Conservation (phyloP, 2,113 vertebrate genomes). For the Paralichthys olivaceus region DNA sequence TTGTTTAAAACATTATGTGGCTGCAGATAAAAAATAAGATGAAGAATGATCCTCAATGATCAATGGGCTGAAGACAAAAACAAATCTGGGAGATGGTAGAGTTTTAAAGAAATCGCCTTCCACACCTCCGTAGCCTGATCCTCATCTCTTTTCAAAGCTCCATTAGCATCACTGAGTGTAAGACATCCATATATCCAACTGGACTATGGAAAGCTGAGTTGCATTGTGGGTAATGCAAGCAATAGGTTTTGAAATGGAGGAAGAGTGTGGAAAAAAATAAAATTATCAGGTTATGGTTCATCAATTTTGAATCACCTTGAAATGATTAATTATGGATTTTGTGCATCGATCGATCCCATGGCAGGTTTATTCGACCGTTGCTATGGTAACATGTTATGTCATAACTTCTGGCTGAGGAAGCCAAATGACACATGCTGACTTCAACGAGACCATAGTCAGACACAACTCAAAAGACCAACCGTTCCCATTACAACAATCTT, state of each 20-base stretch:
- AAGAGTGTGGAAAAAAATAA: background rate
- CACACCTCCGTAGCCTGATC: too few species aligned
- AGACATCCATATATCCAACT: background rate
- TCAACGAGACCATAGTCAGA: background rate
- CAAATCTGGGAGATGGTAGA: too few species aligned
- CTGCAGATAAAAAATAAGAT: background rate
- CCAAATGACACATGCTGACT: constrained; percentile 5
- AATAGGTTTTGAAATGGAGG: background rate
- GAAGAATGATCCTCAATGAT: background rate
- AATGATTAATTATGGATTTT: background rate
- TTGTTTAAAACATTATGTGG: background rate
- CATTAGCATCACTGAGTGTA: background rate
- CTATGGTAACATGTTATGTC: background rate
- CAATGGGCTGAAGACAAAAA: too few species aligned
- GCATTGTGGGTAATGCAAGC: background rate
- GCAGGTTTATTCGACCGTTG: background rate
- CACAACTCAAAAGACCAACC: constrained; percentile 7
- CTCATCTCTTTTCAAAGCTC: too few species aligned
- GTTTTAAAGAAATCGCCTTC: too few species aligned
- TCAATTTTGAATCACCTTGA: background rate
- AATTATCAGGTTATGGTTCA: background rate
- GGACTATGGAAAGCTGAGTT: too few species aligned
- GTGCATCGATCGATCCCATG: background rate
- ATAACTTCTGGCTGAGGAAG: background rate
- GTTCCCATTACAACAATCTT: background rate